Evolutionary conservation across 2,797 vertebrate species (phyloP), one percentile per base, ranked within the genome.

Genomic region (Pagetopsis macropterus): DNA sequence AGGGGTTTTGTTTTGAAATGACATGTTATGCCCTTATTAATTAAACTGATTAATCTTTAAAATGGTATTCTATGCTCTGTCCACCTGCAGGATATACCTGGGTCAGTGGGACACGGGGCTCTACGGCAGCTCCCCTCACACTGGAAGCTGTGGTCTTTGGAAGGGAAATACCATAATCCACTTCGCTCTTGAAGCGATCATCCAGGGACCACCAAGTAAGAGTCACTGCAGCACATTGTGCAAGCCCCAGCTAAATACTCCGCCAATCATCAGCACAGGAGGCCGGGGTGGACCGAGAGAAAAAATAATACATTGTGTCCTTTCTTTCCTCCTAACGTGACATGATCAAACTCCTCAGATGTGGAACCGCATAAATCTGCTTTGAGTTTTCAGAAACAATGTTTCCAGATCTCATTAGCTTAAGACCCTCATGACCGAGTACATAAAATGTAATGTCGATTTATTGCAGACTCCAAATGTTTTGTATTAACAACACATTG

Each of bases 161-260:
- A 69, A 55, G 83, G 85, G 78, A 90, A 90, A 90, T 88, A 76
- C 85, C 78, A 78, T 82, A 81, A 90, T 84, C 81, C 87, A 79
- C 73, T 87, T 86, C 31, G 60, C 84, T 88, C 84, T 91, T 90
- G 84, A 90, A 89, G 70, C 12, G 68, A 84, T 90, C 85, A 81
- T 75, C 51, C 60, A 11, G 56, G 65, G 86, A 91, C 88, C 91
- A 89, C 88, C 88, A 74, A 72, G 81, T 74, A 7, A 60, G 70
- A 85, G 78, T 75, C 50, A 19, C 66, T 86, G 49, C 56, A 65
- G 70, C 72, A 54, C 68, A 75, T 45, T 66, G 78, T 78, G 75
- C 73, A 69, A 74, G 67, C 52, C 58, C 43, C 17, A 14, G 33
- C 57, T 31, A 15, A 76, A 68, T 67, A 31, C 61, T 63, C 63